phyloP scores from a whole-genome alignment of 1,140 invertebrate genomes.

The Asobara japonica region DNA sequence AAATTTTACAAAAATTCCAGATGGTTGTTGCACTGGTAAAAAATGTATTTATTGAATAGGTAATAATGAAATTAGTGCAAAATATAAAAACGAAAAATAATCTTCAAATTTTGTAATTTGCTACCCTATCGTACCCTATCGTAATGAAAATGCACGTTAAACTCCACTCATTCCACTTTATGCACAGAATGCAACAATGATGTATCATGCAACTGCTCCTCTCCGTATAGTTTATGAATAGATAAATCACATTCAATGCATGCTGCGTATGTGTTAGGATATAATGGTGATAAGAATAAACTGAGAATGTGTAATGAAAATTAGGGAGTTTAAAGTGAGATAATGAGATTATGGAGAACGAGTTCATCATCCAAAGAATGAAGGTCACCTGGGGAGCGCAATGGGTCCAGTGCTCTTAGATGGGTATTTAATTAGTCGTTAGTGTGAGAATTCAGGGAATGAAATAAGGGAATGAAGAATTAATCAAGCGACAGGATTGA shows the following conservation, averaged over 20 bases:
- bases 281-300: neutral
- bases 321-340: neutral
- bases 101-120: no score
- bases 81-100: no score
- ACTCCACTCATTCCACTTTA: neutral
- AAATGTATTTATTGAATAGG: no score
- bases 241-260: neutral
- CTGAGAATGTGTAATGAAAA: neutral
- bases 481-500: conserved; percentile 17
- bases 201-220: conserved; percentile 1
- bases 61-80: no score
- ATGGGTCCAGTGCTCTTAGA: neutral
- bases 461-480: conserved; percentile 22
- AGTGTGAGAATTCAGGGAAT: neutral
- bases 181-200: conserved; percentile 11
- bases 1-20: no score
- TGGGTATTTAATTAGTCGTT: neutral
- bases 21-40: no score
- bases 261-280: neutral
- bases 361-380: conserved; percentile 9
- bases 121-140: no score
- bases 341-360: conserved; percentile 6
- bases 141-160: neutral
- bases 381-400: neutral
- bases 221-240: neutral